phyloP scores from a whole-genome alignment of 2,113 vertebrate species.

The Procavia capensis region DNA sequence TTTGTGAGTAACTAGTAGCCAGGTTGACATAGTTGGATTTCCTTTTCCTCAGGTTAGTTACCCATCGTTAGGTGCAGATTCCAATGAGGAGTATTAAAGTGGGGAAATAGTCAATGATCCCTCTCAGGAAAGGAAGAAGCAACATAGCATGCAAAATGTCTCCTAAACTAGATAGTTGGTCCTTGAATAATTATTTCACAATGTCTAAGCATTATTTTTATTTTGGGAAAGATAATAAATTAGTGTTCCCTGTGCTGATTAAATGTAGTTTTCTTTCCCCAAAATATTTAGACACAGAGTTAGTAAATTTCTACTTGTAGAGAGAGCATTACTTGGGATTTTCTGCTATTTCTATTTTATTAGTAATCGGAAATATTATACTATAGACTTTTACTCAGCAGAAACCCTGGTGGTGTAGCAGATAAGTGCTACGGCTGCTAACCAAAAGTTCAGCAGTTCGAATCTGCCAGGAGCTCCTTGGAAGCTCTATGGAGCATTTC shows the following conservation, averaged over 20 bases:
- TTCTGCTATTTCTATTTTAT: conserved; percentile 49
- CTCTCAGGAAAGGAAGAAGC: neutral
- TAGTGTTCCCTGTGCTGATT: neutral
- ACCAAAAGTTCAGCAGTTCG: no score
- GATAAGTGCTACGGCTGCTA: no score
- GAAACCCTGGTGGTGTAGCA: no score
- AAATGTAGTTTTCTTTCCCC: neutral
- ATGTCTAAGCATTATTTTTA: neutral
- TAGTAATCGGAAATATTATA: neutral
- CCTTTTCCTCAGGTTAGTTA: neutral
- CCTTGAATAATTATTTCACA: neutral
- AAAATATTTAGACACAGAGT: neutral
- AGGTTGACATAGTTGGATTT: neutral
- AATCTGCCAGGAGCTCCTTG: no score
- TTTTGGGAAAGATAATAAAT: conserved; percentile 45
- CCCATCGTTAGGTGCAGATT: neutral
- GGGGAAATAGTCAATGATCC: neutral
- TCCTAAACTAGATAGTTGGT: neutral
- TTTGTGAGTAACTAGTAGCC: neutral
- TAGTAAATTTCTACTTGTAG: neutral
- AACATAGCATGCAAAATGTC: neutral
- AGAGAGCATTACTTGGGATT: neutral
- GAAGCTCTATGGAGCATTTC: no score
- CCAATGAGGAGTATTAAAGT: neutral
- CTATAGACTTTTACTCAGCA: neutral